Evolutionary conservation across 2,797 vertebrate species (phyloP).

Genomic region (Xiphorhynchus erythropygius): DNA sequence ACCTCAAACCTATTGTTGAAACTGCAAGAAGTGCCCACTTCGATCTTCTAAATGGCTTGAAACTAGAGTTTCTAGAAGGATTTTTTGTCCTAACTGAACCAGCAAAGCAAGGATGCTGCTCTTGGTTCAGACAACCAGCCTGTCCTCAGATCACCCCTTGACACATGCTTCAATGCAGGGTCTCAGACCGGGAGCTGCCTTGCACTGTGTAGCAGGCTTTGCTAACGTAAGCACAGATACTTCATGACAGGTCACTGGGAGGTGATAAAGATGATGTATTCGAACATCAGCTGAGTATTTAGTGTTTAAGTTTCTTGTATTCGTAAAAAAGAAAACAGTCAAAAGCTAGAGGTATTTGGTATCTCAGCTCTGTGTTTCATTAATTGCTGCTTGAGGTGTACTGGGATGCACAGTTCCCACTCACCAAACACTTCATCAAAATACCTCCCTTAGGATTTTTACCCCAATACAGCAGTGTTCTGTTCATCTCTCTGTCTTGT

Average conservation of each 20-base stretch:
- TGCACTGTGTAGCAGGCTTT: not conserved
- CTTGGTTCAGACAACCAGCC: not conserved
- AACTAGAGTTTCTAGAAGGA: not conserved
- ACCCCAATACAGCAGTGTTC: not conserved
- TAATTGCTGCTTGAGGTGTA: not conserved
- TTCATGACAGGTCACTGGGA: not conserved
- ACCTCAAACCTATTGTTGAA: not conserved
- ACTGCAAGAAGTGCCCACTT: not conserved
- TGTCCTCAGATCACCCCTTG: conserved; percentile 38
- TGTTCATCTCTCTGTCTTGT: not conserved
- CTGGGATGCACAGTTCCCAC: not conserved
- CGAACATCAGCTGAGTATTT: not conserved
- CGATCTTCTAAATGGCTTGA: not conserved
- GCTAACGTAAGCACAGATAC: not conserved
- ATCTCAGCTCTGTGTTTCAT: not conserved
- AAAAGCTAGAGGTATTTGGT: not conserved
- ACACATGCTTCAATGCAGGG: not conserved
- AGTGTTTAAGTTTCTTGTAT: not conserved
- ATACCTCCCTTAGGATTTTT: not conserved
- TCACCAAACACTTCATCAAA: not conserved
- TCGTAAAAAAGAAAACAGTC: not conserved
- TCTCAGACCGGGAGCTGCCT: not conserved
- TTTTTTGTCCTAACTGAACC: not conserved
- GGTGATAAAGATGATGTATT: not conserved
- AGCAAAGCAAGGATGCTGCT: not conserved